Evolutionary conservation across 2,888 invertebrate genomes (phyloP).

Genomic region (Xestia c-nigrum): DNA sequence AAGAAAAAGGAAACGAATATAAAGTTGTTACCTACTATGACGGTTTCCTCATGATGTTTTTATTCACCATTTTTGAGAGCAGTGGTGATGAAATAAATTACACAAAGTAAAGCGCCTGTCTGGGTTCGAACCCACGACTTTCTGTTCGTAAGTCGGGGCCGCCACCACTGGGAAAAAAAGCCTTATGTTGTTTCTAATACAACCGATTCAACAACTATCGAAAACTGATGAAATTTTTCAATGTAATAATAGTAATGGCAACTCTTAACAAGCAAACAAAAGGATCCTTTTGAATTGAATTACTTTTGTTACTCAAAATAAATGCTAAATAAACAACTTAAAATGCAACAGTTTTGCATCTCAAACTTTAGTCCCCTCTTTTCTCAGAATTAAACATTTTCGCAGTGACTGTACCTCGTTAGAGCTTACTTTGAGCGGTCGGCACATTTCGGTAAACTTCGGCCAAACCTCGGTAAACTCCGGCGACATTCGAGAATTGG

Average conservation of each 20-base stretch:
- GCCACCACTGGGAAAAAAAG: neutral
- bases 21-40: neutral
- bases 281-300: neutral
- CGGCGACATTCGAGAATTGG: slow-evolving; percentile 31
- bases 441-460: slow-evolving; percentile 32
- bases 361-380: slow-evolving; percentile 9
- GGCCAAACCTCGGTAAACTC: slow-evolving; percentile 27
- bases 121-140: too few relatives aligned
- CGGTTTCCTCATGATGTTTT: too few relatives aligned
- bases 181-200: neutral
- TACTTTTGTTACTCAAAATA: neutral
- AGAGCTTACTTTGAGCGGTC: slow-evolving; percentile 21
- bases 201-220: neutral
- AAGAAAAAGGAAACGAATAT: neutral
- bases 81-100: too few relatives aligned
- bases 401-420: slow-evolving; percentile 38
- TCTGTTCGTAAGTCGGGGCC: too few relatives aligned
- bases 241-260: neutral
- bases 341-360: neutral
- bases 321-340: neutral
- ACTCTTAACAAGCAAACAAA: neutral
- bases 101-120: too few relatives aligned
- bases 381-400: slow-evolving; percentile 32
- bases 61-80: too few relatives aligned
- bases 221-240: neutral